These are phyloP conservation scores for Ophonus ardosiacus DNA, from an alignment of 2,888 invertebrate species.

Conservation along the genomic window DNA sequence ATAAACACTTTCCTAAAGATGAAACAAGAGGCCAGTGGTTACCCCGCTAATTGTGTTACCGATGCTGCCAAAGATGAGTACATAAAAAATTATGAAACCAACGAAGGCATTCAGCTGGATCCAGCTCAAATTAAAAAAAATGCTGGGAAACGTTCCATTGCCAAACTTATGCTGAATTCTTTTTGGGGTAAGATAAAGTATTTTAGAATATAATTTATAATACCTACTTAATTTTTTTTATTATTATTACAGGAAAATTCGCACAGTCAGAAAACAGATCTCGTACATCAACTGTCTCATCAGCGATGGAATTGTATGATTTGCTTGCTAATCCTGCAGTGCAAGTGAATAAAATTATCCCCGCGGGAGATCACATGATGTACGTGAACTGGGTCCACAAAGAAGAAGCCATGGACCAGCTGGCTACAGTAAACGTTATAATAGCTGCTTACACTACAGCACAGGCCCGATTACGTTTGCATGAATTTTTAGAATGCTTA, in stretches of 20 bases:
- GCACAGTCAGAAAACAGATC: slow-evolving; percentile 22
- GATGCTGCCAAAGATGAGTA: slow-evolving; percentile 62
- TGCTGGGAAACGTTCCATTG: too few species aligned
- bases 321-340: not conserved
- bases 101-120: not conserved
- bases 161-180: slow-evolving; percentile 48
- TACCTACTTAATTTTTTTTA: not conserved
- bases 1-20: slow-evolving; percentile 31
- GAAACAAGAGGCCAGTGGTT: slow-evolving; percentile 50
- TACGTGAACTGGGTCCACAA: slow-evolving; percentile 66
- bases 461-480: slow-evolving; percentile 63
- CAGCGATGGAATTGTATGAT: slow-evolving; percentile 1
- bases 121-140: too few species aligned
- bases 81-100: slow-evolving; percentile 50
- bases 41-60: slow-evolving; percentile 65
- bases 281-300: not conserved
- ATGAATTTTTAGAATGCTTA: slow-evolving; percentile 69
- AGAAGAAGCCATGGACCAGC: slow-evolving; percentile 64
- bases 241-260: slow-evolving; percentile 21
- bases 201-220: slow-evolving; percentile 64
- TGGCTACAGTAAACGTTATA: slow-evolving; percentile 68
- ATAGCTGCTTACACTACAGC: slow-evolving; percentile 71
- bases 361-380: slow-evolving; percentile 57
- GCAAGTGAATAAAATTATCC: slow-evolving; percentile 41
- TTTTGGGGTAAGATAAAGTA: slow-evolving; percentile 60